Evolutionary conservation across 2,888 invertebrate species (phyloP).

Genomic region (Caenorhabditis uteleia): DNA sequence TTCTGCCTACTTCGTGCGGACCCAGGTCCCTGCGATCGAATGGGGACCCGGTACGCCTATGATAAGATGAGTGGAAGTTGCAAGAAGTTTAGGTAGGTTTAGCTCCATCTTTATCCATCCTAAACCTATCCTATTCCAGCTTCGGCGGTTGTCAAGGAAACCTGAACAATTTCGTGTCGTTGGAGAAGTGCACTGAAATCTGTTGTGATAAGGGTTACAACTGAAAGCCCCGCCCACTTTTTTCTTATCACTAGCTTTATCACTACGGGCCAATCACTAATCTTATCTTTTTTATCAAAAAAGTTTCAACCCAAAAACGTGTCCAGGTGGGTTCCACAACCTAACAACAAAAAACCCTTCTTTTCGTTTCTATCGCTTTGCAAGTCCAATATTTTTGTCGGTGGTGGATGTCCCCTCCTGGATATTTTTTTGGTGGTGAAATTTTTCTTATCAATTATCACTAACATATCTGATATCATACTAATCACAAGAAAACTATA

Average conservation of each 20-base stretch:
- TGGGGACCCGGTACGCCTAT: slow-evolving; percentile 55
- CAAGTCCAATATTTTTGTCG: slow-evolving; percentile 1
- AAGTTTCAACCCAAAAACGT: no score
- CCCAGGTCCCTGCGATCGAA: slow-evolving; percentile 56
- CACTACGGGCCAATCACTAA: no score
- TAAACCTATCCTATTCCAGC: slow-evolving; percentile 31
- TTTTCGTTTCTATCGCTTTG: slow-evolving; percentile 22
- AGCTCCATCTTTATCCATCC: not conserved
- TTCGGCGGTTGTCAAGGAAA: slow-evolving; percentile 66
- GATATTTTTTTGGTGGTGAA: not conserved
- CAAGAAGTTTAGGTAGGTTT: slow-evolving; percentile 48
- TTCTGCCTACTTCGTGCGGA: slow-evolving; percentile 61
- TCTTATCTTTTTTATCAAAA: no score
- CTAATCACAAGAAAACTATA: not conserved
- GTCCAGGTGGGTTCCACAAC: slow-evolving; percentile 6
- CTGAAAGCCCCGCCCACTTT: not conserved
- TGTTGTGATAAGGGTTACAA: slow-evolving; percentile 63
- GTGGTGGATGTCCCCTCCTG: not conserved
- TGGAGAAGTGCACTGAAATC: slow-evolving; percentile 65
- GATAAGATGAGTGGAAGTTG: slow-evolving; percentile 51
- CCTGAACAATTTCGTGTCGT: slow-evolving; percentile 60
- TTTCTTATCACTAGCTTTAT: no score
- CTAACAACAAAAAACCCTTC: slow-evolving; percentile 3
- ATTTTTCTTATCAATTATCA: not conserved
- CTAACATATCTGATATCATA: not conserved